Percentiles rank a stretch among this genome's conserved stretches.
These are phyloP conservation scores for Hyla sarda DNA, from an alignment of 2,113 vertebrate genomes.

Conservation along the genomic window DNA sequence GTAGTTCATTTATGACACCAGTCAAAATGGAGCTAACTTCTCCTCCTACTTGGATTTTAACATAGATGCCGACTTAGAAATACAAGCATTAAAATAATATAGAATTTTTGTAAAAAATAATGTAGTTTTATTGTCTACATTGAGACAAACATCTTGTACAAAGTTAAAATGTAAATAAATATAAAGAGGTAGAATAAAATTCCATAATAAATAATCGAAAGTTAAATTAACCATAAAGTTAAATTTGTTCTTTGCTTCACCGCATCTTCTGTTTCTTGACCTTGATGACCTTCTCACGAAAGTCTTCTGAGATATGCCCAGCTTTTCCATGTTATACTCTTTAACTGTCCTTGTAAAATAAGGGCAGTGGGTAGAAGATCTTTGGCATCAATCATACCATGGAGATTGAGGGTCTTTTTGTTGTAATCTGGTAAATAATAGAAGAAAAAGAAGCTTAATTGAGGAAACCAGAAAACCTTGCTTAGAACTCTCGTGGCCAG, in stretches of 20 bases:
- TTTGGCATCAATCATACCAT: neutral
- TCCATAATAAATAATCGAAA: neutral
- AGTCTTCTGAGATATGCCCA: neutral
- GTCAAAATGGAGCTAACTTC: too few relatives aligned
- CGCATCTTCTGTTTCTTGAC: neutral
- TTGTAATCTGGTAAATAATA: neutral
- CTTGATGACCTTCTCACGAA: neutral
- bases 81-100: too few relatives aligned
- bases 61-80: too few relatives aligned
- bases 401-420: neutral
- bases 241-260: neutral
- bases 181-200: neutral
- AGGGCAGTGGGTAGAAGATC: neutral
- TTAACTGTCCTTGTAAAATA: too few relatives aligned
- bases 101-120: too few relatives aligned
- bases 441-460: neutral
- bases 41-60: too few relatives aligned
- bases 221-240: neutral
- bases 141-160: too few relatives aligned
- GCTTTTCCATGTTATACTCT: neutral
- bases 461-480: neutral
- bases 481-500: too few relatives aligned
- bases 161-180: neutral
- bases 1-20: too few relatives aligned
- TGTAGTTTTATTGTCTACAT: too few relatives aligned